Conservation (phyloP, 2,797 vertebrate genomes). For the Choloepus didactylus region DNA sequence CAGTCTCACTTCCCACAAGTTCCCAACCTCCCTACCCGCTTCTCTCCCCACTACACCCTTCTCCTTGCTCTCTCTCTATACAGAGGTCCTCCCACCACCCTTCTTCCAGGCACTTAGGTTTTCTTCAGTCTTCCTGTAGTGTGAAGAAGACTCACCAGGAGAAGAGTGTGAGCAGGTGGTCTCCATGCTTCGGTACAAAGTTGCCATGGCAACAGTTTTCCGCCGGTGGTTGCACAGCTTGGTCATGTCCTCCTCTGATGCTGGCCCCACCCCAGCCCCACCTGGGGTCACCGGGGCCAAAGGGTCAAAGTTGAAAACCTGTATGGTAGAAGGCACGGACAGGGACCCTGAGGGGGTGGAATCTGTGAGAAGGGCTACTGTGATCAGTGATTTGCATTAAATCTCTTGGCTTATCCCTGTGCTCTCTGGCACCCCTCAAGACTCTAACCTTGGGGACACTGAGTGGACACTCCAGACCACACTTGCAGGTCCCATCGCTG, state of each 20-base stretch:
- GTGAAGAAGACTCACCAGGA: slow-evolving; percentile 83
- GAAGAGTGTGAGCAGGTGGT: slow-evolving; percentile 86
- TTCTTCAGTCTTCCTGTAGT: neutral
- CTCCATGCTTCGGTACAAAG: slow-evolving; percentile 94
- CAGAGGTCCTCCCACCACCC: neutral
- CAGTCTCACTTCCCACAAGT: neutral
- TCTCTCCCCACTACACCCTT: neutral
- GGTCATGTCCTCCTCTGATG: slow-evolving; percentile 97
- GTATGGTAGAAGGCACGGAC: slow-evolving; percentile 2
- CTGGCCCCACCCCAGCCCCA: slow-evolving; percentile 91
- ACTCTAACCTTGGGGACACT: slow-evolving; percentile 87
- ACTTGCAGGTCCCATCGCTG: slow-evolving; percentile 90
- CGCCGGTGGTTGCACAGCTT: slow-evolving; percentile 96
- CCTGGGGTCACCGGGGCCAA: slow-evolving; percentile 91
- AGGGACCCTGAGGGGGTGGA: neutral
- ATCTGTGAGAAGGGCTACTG: neutral
- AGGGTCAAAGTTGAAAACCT: slow-evolving; percentile 96
- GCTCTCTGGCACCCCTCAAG: neutral
- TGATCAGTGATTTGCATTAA: neutral
- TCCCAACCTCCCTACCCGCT: neutral
- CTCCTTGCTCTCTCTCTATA: slow-evolving; percentile 9
- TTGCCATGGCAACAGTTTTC: slow-evolving; percentile 97
- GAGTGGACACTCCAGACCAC: slow-evolving; percentile 89
- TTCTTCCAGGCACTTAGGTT: slow-evolving; percentile 3
- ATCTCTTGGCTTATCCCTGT: neutral